Evolutionary conservation across 2,888 invertebrate species (phyloP).

Genomic region (Caenorhabditis afra): DNA sequence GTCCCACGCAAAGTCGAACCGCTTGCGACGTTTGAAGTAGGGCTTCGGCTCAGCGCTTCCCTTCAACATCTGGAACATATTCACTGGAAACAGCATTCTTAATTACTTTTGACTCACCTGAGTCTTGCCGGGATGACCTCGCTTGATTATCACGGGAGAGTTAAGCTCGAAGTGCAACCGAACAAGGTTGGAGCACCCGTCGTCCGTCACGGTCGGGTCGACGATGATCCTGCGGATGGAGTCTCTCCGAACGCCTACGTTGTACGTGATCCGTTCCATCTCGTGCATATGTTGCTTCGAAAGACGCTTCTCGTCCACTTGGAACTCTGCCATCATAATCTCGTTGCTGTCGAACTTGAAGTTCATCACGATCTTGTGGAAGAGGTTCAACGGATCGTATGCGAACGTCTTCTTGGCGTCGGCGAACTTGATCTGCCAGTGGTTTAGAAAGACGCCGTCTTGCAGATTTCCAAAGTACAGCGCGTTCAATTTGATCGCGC

Average conservation of each 20-base stretch:
- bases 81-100: not conserved
- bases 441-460: slow-evolving; percentile 56
- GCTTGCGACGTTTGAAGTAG: slow-evolving; percentile 19
- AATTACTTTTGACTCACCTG: not conserved
- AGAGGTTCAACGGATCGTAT: not conserved
- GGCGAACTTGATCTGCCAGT: slow-evolving; percentile 63
- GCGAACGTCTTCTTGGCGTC: slow-evolving; percentile 8
- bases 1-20: slow-evolving; percentile 33
- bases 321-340: slow-evolving; percentile 50
- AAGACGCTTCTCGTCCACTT: not conserved
- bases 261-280: not conserved
- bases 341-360: slow-evolving; percentile 64
- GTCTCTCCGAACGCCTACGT: slow-evolving; percentile 17
- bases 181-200: slow-evolving; percentile 3
- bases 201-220: slow-evolving; percentile 49
- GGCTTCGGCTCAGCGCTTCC: not conserved
- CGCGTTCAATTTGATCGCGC: slow-evolving; percentile 30
- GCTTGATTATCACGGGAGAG: slow-evolving; percentile 48
- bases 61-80: no score
- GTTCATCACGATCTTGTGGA: slow-evolving; percentile 23
- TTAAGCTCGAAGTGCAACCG: slow-evolving; percentile 61
- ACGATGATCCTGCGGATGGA: slow-evolving; percentile 64
- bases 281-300: not conserved
- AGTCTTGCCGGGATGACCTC: slow-evolving; percentile 20
- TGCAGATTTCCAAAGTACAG: slow-evolving; percentile 66